phyloP scores from a whole-genome alignment of 2,888 invertebrate genomes.

The Argynnis bischoffii region DNA sequence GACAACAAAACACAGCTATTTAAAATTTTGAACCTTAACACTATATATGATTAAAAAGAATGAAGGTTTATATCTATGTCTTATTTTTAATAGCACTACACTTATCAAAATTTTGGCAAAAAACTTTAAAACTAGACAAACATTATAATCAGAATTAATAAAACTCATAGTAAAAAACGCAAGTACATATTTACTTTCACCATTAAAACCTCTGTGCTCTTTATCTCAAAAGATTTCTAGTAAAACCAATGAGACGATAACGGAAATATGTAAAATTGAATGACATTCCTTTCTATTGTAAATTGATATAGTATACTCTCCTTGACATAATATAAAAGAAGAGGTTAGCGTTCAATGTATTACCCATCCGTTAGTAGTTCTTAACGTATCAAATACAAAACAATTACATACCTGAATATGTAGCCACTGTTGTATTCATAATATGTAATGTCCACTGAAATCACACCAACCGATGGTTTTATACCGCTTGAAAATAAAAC shows the following conservation, averaged over 20 bases:
- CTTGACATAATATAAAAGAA: not conserved
- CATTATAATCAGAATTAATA: too few species aligned
- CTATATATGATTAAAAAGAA: too few species aligned
- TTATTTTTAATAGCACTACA: too few species aligned
- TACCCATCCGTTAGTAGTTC: not conserved
- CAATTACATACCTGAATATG: constrained; percentile 47
- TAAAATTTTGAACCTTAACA: too few species aligned
- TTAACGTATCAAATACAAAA: not conserved
- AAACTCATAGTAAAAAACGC: too few species aligned
- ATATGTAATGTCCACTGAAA: constrained; percentile 27
- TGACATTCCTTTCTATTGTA: constrained; percentile 8
- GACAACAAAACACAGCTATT: too few species aligned
- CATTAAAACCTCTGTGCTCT: not conserved
- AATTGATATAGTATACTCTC: constrained; percentile 7
- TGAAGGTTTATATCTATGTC: too few species aligned
- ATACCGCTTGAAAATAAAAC: constrained; percentile 4
- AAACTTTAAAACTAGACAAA: too few species aligned
- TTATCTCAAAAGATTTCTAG: not conserved
- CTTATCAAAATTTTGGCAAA: too few species aligned
- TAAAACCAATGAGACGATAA: constrained; percentile 6
- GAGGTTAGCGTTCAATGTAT: not conserved
- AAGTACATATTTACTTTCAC: too few species aligned
- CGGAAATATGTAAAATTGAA: not conserved
- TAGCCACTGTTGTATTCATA: constrained; percentile 50
- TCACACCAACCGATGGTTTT: constrained; percentile 6